Percentiles rank a stretch among this genome's conserved stretches.
phyloP scores from a whole-genome alignment of 2,113 vertebrate species.

The Manacus vitellinus region DNA sequence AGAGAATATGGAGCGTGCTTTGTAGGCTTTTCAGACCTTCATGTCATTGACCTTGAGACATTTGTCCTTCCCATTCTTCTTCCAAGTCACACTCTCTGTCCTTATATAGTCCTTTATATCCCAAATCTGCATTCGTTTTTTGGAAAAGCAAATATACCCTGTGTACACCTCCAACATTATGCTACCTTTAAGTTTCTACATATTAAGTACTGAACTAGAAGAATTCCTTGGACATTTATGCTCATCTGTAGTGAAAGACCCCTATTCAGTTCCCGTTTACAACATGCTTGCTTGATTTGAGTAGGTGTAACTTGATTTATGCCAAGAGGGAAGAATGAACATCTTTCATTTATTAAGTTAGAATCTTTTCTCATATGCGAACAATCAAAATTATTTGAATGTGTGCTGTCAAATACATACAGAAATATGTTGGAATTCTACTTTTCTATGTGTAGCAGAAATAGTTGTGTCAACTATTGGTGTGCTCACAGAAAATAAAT shows the following conservation, averaged over 20 bases:
- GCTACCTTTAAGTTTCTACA: background rate
- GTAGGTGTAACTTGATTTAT: background rate
- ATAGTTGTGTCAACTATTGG: background rate
- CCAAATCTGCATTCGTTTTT: background rate
- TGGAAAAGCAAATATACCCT: background rate
- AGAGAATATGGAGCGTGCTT: background rate
- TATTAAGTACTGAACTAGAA: background rate
- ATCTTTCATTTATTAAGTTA: background rate
- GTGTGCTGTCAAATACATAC: background rate
- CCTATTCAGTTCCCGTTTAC: background rate
- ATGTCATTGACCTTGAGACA: background rate
- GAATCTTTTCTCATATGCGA: background rate
- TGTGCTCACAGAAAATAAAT: background rate
- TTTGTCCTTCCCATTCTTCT: background rate
- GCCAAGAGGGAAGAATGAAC: background rate
- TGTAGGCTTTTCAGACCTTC: background rate
- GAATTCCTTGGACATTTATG: background rate
- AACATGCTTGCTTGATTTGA: background rate
- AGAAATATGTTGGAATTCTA: background rate
- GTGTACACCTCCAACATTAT: background rate
- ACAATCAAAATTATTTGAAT: background rate
- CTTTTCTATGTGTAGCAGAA: background rate
- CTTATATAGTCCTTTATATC: background rate
- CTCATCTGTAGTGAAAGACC: background rate
- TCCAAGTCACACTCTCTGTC: fast-evolving